Conservation (phyloP, 2,888 invertebrate genomes). For the Harpagoxenus sublaevis region DNA sequence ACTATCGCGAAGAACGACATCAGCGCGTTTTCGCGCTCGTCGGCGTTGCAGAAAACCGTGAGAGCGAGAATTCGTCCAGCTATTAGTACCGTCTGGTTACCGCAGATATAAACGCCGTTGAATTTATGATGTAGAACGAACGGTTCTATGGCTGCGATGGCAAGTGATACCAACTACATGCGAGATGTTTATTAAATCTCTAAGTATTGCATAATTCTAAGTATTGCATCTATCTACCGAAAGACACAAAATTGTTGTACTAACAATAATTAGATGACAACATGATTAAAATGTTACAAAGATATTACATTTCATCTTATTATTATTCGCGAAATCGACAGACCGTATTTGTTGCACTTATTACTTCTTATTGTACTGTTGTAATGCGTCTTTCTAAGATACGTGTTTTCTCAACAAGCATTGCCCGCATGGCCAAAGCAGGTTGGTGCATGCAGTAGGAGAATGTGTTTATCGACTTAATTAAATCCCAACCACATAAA, state of each 20-base stretch:
- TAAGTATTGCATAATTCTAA: neutral
- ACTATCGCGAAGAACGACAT: slow-evolving; percentile 58
- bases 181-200: slow-evolving; percentile 1
- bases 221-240: neutral
- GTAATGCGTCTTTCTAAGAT: neutral
- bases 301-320: neutral
- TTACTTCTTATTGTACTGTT: neutral
- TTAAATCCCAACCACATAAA: slow-evolving; percentile 38
- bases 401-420: neutral
- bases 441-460: neutral
- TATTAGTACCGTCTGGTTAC: neutral
- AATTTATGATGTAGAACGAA: slow-evolving; percentile 33
- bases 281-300: neutral
- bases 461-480: slow-evolving; percentile 37
- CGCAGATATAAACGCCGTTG: neutral
- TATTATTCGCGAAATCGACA: neutral
- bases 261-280: neutral
- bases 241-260: neutral
- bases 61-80: slow-evolving; percentile 57
- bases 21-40: slow-evolving; percentile 51
- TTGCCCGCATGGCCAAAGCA: neutral
- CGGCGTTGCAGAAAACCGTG: slow-evolving; percentile 68
- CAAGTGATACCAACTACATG: neutral
- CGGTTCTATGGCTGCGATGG: neutral
- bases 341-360: neutral